Conservation (phyloP, 2,888 invertebrate genomes). For the Cheilosia urbana region DNA sequence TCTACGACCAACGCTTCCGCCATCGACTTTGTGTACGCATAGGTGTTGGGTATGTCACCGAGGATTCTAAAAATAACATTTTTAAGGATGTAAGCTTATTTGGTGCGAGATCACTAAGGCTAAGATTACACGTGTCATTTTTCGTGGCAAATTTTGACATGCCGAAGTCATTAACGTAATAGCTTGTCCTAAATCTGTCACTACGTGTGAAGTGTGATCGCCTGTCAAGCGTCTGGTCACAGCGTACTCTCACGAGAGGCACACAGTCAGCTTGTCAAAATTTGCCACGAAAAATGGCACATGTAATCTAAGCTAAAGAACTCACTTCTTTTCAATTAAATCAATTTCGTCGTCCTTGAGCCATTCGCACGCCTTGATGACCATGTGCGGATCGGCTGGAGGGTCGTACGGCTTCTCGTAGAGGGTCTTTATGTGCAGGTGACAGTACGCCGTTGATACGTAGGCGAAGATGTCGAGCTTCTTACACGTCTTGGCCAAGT, state of each 20-base stretch:
- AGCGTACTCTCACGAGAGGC: too few species aligned
- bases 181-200: too few species aligned
- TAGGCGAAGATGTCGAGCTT: constrained; percentile 88
- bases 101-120: too few species aligned
- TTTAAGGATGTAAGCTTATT: too few species aligned
- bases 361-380: constrained; percentile 92
- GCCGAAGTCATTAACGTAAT: too few species aligned
- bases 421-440: constrained; percentile 91
- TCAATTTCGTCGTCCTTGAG: constrained; percentile 89
- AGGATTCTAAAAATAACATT: constrained; percentile 85
- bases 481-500: constrained; percentile 91
- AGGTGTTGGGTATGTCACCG: constrained; percentile 94
- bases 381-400: constrained; percentile 89
- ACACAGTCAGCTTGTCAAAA: too few species aligned
- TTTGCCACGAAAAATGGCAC: too few species aligned
- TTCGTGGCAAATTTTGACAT: too few species aligned
- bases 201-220: too few species aligned
- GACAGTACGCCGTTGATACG: constrained; percentile 96
- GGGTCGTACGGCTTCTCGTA: constrained; percentile 95
- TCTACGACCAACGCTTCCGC: constrained; percentile 93
- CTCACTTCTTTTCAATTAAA: constrained; percentile 86
- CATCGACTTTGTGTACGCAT: constrained; percentile 95
- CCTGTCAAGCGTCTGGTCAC: too few species aligned
- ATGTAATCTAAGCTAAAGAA: too few species aligned
- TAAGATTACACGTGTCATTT: too few species aligned